Percentiles rank a stretch among this genome's conserved stretches.
These are phyloP conservation scores for Tenrec ecaudatus DNA, from an alignment of 2,113 vertebrate species.

Conservation along the genomic window DNA sequence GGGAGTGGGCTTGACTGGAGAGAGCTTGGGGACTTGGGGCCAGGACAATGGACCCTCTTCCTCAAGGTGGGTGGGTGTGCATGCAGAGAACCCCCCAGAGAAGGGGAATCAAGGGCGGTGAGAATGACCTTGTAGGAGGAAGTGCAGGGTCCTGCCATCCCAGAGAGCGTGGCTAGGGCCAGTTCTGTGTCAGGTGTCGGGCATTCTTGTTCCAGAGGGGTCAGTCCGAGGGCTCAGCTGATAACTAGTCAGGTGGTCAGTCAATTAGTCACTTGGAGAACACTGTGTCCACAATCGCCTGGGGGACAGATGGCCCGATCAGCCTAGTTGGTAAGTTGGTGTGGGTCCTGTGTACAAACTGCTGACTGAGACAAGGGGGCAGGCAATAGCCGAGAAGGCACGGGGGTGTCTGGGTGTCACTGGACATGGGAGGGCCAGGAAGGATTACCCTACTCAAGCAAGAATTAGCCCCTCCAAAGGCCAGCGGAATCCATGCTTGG, in stretches of 20 bases:
- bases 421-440: background rate
- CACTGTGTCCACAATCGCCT: background rate
- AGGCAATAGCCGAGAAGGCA: background rate
- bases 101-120: background rate
- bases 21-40: background rate
- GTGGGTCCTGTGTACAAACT: accelerated
- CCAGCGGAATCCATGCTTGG: background rate
- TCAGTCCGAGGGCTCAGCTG: background rate
- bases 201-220: background rate
- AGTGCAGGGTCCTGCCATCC: background rate
- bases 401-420: background rate
- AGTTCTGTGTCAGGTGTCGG: background rate
- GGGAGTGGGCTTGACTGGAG: background rate
- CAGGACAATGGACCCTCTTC: background rate
- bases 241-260: background rate
- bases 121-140: background rate
- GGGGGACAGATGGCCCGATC: background rate
- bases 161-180: background rate
- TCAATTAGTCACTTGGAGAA: background rate
- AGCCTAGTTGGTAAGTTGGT: background rate
- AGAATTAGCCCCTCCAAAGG: background rate
- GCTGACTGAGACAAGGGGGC: background rate
- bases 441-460: background rate
- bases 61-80: background rate
- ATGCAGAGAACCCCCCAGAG: background rate